A percentile compares a stretch with the other conserved stretches of the same genome.
Evolutionary conservation across 2,888 invertebrate genomes (phyloP).

Genomic region (Morpho deidamia): DNA sequence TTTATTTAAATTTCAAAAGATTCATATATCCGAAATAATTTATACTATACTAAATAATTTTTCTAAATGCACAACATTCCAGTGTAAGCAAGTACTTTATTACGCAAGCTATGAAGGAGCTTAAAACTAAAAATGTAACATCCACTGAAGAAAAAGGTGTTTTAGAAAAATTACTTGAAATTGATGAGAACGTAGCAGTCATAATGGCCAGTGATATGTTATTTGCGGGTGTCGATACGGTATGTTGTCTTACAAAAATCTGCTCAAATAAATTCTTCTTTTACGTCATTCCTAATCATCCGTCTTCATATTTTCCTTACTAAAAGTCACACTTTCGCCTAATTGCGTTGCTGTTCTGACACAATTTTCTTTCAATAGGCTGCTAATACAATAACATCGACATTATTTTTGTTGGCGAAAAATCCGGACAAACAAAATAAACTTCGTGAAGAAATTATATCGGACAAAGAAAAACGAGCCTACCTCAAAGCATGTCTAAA

Average conservation of each 20-base stretch:
- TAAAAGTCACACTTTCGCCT: no score
- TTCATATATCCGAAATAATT: no score
- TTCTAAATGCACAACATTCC: neutral
- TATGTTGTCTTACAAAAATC: neutral
- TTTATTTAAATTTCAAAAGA: no score
- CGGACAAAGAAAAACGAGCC: slow-evolving; percentile 49
- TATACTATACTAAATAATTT: neutral
- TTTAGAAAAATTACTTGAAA: slow-evolving; percentile 78
- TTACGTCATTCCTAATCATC: no score
- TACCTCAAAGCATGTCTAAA: slow-evolving; percentile 85
- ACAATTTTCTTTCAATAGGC: slow-evolving; percentile 53
- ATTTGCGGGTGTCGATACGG: slow-evolving; percentile 9
- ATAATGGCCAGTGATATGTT: slow-evolving; percentile 61
- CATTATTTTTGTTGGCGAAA: slow-evolving; percentile 79
- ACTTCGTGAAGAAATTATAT: slow-evolving; percentile 76
- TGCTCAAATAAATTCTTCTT: no score
- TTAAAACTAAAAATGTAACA: slow-evolving; percentile 32
- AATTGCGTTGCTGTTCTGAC: neutral
- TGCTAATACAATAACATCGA: slow-evolving; percentile 72
- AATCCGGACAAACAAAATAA: slow-evolving; percentile 81
- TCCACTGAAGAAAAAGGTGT: slow-evolving; percentile 66
- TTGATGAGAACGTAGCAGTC: slow-evolving; percentile 77
- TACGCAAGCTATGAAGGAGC: slow-evolving; percentile 24
- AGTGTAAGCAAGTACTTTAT: slow-evolving; percentile 19
- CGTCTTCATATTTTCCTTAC: no score